phyloP scores from a whole-genome alignment of 1,140 invertebrate genomes.

The Rhyzopertha dominica region DNA sequence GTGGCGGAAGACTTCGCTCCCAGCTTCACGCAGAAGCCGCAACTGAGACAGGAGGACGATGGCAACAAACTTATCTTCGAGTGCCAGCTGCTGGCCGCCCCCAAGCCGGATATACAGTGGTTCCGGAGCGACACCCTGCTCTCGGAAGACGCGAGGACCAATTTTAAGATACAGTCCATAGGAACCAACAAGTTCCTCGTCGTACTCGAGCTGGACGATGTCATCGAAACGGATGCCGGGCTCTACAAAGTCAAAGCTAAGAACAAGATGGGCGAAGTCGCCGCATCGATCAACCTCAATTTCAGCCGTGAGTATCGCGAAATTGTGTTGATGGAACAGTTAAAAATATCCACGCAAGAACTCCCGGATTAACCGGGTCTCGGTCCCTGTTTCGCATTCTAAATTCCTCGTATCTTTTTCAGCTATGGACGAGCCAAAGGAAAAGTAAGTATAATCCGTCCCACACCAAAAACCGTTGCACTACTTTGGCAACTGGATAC shows the following conservation, averaged over 20 bases:
- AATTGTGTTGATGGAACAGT: too few relatives aligned
- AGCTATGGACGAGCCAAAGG: slow-evolving; percentile 78
- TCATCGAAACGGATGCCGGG: slow-evolving; percentile 92
- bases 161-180: slow-evolving; percentile 79
- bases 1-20: slow-evolving; percentile 91
- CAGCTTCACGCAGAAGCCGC: slow-evolving; percentile 95
- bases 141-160: slow-evolving; percentile 75
- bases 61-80: slow-evolving; percentile 94
- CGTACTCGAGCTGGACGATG: slow-evolving; percentile 89
- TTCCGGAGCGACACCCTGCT: slow-evolving; percentile 81
- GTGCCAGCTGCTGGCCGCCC: slow-evolving; percentile 77
- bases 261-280: slow-evolving; percentile 96
- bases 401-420: slow-evolving; percentile 46
- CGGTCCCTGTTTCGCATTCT: slow-evolving; percentile 1
- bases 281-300: slow-evolving; percentile 97
- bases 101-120: slow-evolving; percentile 89
- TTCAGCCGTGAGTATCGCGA: slow-evolving; percentile 86
- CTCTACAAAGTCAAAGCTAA: slow-evolving; percentile 97
- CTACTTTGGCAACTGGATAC: slow-evolving; percentile 27
- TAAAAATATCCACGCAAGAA: too few relatives aligned
- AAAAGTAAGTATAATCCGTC: slow-evolving; percentile 71
- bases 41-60: slow-evolving; percentile 91
- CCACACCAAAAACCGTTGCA: slow-evolving; percentile 24
- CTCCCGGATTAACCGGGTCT: too few relatives aligned
- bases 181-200: slow-evolving; percentile 84